Base-by-base conservation (phyloP, 2,113 vertebrate species). In the Neogobius melanostomus region DNA sequence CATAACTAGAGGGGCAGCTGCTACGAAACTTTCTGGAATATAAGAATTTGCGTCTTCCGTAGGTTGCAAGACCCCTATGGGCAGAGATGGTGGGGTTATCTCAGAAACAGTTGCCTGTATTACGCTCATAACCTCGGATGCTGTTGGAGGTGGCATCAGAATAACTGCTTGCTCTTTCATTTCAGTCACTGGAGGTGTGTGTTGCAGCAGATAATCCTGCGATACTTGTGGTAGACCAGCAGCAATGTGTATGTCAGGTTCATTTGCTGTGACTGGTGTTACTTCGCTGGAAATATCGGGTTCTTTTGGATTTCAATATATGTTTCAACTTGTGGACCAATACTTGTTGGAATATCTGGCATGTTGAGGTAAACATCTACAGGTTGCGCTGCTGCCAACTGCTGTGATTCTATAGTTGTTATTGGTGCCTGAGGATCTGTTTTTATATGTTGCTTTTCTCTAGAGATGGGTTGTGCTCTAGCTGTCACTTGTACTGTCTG, bases 231-330 rank as follows among this genome's bases (percentile, higher is more conserved):
- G 43, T 54, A 67, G 8, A 53, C 78, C 68, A 59, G 48, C 28
- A 70, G 72, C 46, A 0, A 45, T 46, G 6, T 48, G 2, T 63
- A 16, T 62, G 2, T 63, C 8, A 42, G 14, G n/a, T 75, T 82
- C 71, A 81, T 11, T 11, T 50, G 43, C 17, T 44, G 36, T 47
- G 6, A 76, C 75, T 44, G 6, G 45, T 75, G 47, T 70, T 56
- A 14, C 56, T 59, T 59, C 56, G 11, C 5, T 2, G 12, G 28
- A 12, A 42, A 14, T 11, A 42, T 77, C 61, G 8, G 64, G n/a
- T 51, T 83, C 70, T 52, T 47, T 12, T 80, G 63, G 21, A 82
- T 72, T 80, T 80, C 70, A 68, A 66, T 68, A 71, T 79, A 63
- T 44, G 67, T 59, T 59, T 59, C 56, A 42, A 59, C 6, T 52